These are phyloP conservation scores for Myopa testacea DNA, from an alignment of 2,888 invertebrate genomes.

Conservation along the genomic window DNA sequence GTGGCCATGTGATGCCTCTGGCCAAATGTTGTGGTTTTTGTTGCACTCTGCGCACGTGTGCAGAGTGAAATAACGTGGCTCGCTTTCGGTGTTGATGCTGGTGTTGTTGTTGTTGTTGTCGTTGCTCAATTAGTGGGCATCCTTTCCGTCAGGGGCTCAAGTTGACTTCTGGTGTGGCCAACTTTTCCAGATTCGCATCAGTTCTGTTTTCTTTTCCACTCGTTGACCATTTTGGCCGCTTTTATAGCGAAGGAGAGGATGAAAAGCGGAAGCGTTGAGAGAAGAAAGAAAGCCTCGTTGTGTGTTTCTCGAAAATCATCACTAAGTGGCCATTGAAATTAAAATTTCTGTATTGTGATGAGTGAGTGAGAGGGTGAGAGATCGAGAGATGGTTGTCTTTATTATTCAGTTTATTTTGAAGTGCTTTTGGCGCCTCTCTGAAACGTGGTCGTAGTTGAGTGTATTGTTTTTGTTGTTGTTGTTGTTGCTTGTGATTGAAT, in stretches of 20 bases:
- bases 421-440: not conserved
- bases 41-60: slow-evolving; percentile 16
- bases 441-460: not conserved
- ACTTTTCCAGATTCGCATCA: not conserved
- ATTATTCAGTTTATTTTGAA: not conserved
- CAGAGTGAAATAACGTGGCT: slow-evolving; percentile 27
- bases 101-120: slow-evolving; percentile 39
- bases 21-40: not conserved
- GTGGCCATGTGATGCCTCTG: not conserved
- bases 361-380: not conserved
- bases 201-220: not conserved
- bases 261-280: not conserved
- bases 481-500: not conserved
- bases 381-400: not conserved
- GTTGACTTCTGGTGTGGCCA: slow-evolving; percentile 33
- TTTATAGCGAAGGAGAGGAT: not conserved
- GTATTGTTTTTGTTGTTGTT: not conserved
- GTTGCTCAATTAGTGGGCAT: slow-evolving; percentile 46
- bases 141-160: slow-evolving; percentile 35
- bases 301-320: too few relatives aligned
- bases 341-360: not conserved
- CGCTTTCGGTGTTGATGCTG: slow-evolving; percentile 27
- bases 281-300: not conserved
- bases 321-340: too few relatives aligned
- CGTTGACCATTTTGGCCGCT: not conserved